Evolutionary conservation across 2,888 invertebrate species (phyloP), one percentile per base, ranked within the genome.

Genomic region (Sinhomidia bicolor): DNA sequence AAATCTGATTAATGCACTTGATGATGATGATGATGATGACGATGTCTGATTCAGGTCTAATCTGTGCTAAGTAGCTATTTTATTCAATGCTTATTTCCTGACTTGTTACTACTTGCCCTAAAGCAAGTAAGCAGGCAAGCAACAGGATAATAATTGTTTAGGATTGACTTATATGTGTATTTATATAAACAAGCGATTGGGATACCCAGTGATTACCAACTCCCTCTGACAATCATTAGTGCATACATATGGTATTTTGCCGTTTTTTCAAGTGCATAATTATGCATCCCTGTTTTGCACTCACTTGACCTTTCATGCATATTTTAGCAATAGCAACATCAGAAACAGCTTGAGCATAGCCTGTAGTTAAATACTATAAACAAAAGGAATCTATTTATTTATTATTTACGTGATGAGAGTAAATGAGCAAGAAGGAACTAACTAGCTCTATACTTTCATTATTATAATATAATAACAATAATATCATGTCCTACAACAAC

Each of bases 231-330:
- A 62, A 29, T 29, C n/a, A 29, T 62, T 29, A 29, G 29, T 62
- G 12, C 62, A n/a, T n/a, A n/a, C n/a, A n/a, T n/a, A n/a, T n/a
- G n/a, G n/a, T n/a, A n/a, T 62, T 32, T 29, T 32, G 29, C 32
- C 23, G 62, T 62, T 62, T 62, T 7, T 62, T 29, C 12, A 32
- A 32, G 12, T 62, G 6, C 29, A 29, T 32, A 29, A 62, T 29
- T 62, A 62, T 62, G 29, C 29, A 62, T 62, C 62, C 9, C 20
- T 36, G 60, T n/a, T 32, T n/a, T 65, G 74, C 23, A 74, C 74
- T 74, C 74, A 10, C 23, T 74, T 74, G 74, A 74, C 74, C 74
- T 74, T 74, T 57, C 23, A 23, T 57, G 57, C 57, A 57, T 51
- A 51, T 51, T n/a, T n/a, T n/a, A n/a, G n/a, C n/a, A n/a, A n/a